Evolutionary conservation across 2,113 vertebrate species (phyloP), one percentile per base, ranked within the genome.

Genomic region (Columbina picui): DNA sequence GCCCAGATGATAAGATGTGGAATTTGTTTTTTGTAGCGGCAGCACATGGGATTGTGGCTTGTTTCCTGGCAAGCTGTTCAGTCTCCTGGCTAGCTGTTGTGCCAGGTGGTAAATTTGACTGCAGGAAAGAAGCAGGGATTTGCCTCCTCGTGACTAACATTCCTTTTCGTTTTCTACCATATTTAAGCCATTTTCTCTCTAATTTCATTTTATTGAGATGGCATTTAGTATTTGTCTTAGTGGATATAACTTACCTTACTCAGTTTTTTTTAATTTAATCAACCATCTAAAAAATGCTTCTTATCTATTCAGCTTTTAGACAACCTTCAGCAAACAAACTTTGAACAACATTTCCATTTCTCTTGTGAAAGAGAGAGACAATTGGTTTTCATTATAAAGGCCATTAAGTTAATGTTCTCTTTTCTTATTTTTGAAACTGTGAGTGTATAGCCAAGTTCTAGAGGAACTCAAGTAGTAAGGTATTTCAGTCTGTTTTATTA

Each of bases 21-120:
- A 95, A 94, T 97, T 95, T 97, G 53, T 69, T 95, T 96, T 88
- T 95, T 95, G 89, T 65, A 97, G 64, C 18, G 7, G 30, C 56
- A 75, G 73, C 86, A 69, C 53, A 45, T 6, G 55, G 84, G 36
- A 34, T 53, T 93, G 52, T 84, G 55, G 49, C 69, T 93, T 84
- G 59, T 84, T 89, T 96, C 89, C 87, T 93, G 90, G 67, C 71
- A 90, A 63, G 34, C 61, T 82, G 76, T 63, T 47, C 79, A 50
- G 45, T 47, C 63, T 90, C 29, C 85, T 83, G 91, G 75, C 67
- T 82, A 65, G 38, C 30, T 93, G 11, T 15, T 68, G 39, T 83
- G 89, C 75, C 91, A 91, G 74, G 61, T 87, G 91, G 78, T 76
- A 85, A 91, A 87, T 17, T 41, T 68, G n/a, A 69, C 53, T 53